Conservation (phyloP, 2,113 vertebrate species). For the Ptilonorhynchus violaceus region DNA sequence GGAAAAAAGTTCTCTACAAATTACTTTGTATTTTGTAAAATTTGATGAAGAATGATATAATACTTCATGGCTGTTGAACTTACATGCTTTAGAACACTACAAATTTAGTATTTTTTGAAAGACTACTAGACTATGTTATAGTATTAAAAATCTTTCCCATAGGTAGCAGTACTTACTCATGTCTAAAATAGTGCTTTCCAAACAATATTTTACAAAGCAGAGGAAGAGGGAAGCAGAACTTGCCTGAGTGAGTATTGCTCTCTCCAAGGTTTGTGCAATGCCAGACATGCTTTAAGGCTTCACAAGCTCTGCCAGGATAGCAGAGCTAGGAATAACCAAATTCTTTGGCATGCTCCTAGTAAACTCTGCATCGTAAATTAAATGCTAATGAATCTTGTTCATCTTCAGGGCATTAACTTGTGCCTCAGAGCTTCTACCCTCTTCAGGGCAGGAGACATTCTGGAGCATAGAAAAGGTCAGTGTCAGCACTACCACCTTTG, state of each 20-base stretch:
- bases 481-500: background rate
- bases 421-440: background rate
- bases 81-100: background rate
- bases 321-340: conserved; percentile 21
- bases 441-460: background rate
- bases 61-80: background rate
- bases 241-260: background rate
- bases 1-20: background rate
- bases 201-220: background rate
- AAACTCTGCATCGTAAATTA: background rate
- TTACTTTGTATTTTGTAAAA: background rate
- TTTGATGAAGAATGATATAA: background rate
- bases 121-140: background rate
- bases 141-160: background rate
- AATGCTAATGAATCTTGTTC: background rate
- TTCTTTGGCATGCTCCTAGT: background rate
- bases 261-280: background rate
- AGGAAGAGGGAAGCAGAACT: background rate
- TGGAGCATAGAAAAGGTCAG: background rate
- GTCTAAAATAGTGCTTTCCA: background rate
- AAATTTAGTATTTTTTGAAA: background rate
- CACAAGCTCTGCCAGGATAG: background rate
- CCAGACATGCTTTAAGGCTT: background rate
- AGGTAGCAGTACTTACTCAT: background rate
- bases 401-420: background rate